phyloP scores from a whole-genome alignment of 1,140 invertebrate genomes.

The Drosophila truncata region DNA sequence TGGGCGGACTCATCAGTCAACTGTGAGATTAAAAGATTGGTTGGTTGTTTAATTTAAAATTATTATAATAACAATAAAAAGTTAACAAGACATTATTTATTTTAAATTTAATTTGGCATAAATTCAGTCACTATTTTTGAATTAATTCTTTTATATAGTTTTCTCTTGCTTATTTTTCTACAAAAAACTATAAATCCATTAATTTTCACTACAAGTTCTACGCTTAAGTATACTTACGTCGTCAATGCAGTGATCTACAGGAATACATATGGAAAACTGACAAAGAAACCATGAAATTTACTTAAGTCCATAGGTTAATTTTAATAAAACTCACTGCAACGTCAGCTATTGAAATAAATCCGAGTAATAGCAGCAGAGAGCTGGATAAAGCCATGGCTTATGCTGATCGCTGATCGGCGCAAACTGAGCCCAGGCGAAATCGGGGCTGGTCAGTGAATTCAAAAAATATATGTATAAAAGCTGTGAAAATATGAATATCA shows the following conservation, averaged over 20 bases:
- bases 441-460: constrained; percentile 28
- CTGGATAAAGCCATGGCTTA: constrained; percentile 24
- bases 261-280: constrained; percentile 58
- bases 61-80: neutral
- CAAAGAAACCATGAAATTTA: too few species aligned
- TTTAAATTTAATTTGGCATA: neutral
- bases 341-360: constrained; percentile 2
- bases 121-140: neutral
- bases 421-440: constrained; percentile 18
- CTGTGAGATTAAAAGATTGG: constrained; percentile 18
- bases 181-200: too few species aligned
- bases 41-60: neutral
- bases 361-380: constrained; percentile 5
- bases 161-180: neutral
- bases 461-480: constrained; percentile 1
- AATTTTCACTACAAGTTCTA: too few species aligned
- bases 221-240: constrained; percentile 52
- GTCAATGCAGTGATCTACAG: constrained; percentile 65
- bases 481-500: constrained; percentile 32
- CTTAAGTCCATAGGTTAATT: neutral
- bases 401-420: constrained; percentile 22
- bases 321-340: constrained; percentile 1
- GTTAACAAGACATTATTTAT: too few species aligned
- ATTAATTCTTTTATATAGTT: neutral
- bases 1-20: constrained; percentile 57